phyloP scores from a whole-genome alignment of 2,797 vertebrate species.

The Morelia viridis region DNA sequence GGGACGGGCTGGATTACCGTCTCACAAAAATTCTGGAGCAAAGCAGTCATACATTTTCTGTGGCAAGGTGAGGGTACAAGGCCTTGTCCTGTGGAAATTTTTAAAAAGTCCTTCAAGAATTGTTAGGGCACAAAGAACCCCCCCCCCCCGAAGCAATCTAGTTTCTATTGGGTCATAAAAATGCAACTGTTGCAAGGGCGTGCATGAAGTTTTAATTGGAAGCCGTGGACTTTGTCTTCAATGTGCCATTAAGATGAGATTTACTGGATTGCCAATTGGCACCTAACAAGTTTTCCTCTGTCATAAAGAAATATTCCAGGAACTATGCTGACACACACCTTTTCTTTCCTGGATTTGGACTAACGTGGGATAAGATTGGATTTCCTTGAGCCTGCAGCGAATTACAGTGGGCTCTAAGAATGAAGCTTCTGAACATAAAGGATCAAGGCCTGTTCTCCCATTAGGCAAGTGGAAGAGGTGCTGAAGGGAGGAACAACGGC shows the following conservation, averaged over 20 bases:
- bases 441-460: no score
- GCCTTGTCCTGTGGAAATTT: background rate
- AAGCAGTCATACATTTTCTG: background rate
- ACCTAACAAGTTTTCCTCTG: background rate
- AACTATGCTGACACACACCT: background rate
- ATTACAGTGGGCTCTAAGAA: background rate
- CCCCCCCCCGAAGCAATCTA: background rate
- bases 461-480: no score
- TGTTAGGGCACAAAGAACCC: background rate
- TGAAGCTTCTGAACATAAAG: background rate
- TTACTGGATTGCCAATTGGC: background rate
- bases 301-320: background rate
- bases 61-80: background rate
- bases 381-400: background rate
- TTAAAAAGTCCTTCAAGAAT: background rate
- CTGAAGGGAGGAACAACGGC: no score
- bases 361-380: background rate
- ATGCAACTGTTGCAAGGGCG: background rate
- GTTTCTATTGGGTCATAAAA: background rate
- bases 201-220: background rate
- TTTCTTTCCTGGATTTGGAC: background rate
- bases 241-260: background rate
- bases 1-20: background rate
- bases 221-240: background rate
- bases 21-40: background rate